phyloP scores from a whole-genome alignment of 2,888 invertebrate species.

The Oxycera nigricornis region DNA sequence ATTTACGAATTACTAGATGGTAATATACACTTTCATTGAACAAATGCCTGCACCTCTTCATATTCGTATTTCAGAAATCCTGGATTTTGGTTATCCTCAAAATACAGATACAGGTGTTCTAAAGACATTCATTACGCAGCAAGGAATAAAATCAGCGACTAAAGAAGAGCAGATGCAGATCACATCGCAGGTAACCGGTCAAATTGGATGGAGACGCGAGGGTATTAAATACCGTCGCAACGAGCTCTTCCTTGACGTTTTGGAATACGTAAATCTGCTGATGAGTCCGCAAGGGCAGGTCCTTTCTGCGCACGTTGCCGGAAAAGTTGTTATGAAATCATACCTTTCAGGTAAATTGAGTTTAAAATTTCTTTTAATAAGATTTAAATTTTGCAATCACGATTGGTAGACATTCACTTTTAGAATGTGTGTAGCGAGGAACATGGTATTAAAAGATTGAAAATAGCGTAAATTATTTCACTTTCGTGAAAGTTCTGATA shows the following conservation, averaged over 20 bases:
- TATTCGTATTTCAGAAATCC: constrained; percentile 75
- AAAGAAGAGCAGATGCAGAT: constrained; percentile 99
- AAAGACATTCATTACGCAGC: constrained; percentile 99
- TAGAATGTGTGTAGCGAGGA: no score
- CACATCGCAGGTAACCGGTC: constrained; percentile 96
- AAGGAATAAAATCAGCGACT: constrained; percentile 97
- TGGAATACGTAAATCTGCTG: constrained; percentile 97
- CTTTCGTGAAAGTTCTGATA: no score
- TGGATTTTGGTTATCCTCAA: constrained; percentile 99
- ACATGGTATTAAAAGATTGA: no score
- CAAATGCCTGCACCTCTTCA: not conserved
- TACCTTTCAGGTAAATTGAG: constrained; percentile 76
- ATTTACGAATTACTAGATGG: constrained; percentile 99
- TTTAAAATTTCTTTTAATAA: no score
- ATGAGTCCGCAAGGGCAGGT: constrained; percentile 99
- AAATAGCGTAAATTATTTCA: no score
- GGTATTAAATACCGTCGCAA: constrained; percentile 99
- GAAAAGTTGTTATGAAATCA: constrained; percentile 99
- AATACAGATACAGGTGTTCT: constrained; percentile 99
- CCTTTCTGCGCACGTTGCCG: constrained; percentile 97
- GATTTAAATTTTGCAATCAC: no score
- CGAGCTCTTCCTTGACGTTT: constrained; percentile 96
- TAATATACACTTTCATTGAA: constrained; percentile 58
- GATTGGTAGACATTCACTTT: no score
- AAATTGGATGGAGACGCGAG: constrained; percentile 99